Percentiles rank a stretch among this genome's conserved stretches.
Conservation (phyloP, 2,888 invertebrate genomes). For the Agonopterix alstromeriana region DNA sequence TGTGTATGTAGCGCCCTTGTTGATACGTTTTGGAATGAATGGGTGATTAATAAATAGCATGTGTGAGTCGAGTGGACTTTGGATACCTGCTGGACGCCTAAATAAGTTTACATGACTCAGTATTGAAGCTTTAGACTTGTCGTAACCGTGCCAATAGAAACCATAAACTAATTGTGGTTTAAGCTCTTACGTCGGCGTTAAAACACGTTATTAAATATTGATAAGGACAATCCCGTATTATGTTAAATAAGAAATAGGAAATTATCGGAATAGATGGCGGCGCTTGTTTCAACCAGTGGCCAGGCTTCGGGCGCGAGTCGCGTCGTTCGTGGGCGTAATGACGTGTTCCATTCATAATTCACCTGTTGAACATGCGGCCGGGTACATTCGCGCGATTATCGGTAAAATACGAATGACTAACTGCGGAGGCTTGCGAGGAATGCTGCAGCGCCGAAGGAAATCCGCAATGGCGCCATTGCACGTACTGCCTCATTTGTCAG, state of each 20-base stretch:
- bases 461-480: conserved; percentile 62
- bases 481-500: conserved; percentile 38
- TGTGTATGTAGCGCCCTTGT: conserved; percentile 26
- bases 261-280: conserved; percentile 8
- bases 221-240: neutral
- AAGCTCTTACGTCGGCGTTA: neutral
- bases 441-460: conserved; percentile 68
- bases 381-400: conserved; percentile 44
- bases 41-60: conserved; percentile 27
- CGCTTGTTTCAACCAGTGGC: conserved; percentile 21
- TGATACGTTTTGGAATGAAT: conserved; percentile 39
- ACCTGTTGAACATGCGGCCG: conserved; percentile 44
- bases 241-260: conserved; percentile 2
- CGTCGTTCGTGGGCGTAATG: conserved; percentile 31
- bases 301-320: conserved; percentile 8
- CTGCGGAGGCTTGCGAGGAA: conserved; percentile 29
- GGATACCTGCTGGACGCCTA: no score
- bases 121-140: no score
- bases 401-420: conserved; percentile 21
- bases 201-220: neutral
- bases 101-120: no score
- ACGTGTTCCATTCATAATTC: conserved; percentile 61
- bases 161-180: no score
- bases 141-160: no score
- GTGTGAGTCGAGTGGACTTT: no score